These are phyloP conservation scores for Xylocopa sonorina DNA, from an alignment of 1,140 invertebrate species.

Conservation along the genomic window DNA sequence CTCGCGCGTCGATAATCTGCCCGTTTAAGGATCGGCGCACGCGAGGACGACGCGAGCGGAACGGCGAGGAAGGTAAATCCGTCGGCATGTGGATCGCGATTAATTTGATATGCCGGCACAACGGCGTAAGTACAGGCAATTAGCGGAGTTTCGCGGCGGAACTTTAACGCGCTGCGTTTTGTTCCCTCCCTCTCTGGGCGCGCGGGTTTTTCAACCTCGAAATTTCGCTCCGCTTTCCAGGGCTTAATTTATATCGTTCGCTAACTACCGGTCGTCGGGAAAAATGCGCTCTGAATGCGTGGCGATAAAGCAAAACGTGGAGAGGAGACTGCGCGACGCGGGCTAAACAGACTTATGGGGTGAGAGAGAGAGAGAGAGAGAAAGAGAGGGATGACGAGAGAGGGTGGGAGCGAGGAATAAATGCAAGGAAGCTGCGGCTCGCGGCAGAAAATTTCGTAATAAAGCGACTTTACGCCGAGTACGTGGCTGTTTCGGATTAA, in stretches of 20 bases:
- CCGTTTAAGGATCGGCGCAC: not conserved
- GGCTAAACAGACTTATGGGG: conserved; percentile 21
- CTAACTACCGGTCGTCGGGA: conserved; percentile 26
- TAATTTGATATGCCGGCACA: conserved; percentile 36
- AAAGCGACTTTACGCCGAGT: conserved; percentile 11
- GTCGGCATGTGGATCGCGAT: conserved; percentile 18
- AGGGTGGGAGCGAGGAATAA: conserved; percentile 2
- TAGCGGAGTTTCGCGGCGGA: conserved; percentile 17
- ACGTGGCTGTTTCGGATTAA: conserved; percentile 28
- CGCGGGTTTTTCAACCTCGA: conserved; percentile 23
- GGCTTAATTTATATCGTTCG: conserved; percentile 41
- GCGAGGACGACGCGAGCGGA: not conserved
- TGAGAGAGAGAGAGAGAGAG: not conserved
- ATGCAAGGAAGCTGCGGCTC: conserved; percentile 3
- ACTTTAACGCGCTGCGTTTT: conserved; percentile 26
- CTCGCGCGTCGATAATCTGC: not conserved
- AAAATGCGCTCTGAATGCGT: conserved; percentile 30
- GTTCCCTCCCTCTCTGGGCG: not conserved
- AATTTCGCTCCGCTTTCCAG: conserved; percentile 26
- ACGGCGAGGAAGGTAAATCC: not conserved
- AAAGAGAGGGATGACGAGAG: not conserved
- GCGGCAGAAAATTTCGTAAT: conserved; percentile 24
- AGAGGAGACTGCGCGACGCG: not conserved
- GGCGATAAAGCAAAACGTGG: conserved; percentile 17
- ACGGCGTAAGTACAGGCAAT: conserved; percentile 43